Evolutionary conservation across 2,113 vertebrate genomes (phyloP).

Genomic region (Petrocephalus zakoni): DNA sequence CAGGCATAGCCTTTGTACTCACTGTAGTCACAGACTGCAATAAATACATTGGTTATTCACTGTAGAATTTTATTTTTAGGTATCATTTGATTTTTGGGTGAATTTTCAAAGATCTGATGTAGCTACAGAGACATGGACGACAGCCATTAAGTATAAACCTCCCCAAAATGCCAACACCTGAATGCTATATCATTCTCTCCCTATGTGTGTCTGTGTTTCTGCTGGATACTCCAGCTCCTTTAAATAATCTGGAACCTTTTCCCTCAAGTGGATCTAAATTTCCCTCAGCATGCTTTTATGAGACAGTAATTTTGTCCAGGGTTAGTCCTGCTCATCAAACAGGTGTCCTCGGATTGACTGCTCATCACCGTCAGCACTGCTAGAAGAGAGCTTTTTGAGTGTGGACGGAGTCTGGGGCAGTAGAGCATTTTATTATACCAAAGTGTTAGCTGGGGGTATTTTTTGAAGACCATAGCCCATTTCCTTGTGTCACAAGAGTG

Average conservation of each 20-base stretch:
- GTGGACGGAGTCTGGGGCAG: neutral
- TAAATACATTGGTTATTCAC: neutral
- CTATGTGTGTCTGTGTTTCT: neutral
- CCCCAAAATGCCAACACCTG: neutral
- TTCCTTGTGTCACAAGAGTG: neutral
- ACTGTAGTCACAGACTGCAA: neutral
- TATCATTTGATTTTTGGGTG: neutral
- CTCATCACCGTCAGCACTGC: neutral
- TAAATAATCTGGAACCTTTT: neutral
- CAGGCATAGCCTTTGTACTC: neutral
- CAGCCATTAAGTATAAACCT: neutral
- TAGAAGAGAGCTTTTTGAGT: neutral
- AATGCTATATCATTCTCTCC: neutral
- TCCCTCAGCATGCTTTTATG: neutral
- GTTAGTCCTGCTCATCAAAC: neutral
- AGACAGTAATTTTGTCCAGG: neutral
- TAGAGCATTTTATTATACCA: neutral
- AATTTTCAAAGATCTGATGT: neutral
- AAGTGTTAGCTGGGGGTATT: neutral
- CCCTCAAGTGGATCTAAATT: neutral
- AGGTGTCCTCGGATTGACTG: neutral
- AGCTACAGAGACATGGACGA: neutral
- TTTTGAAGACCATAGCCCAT: neutral
- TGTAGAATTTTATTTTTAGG: neutral
- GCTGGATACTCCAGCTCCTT: neutral